Conservation (phyloP, 2,797 vertebrate species). For the Echiichthys vipera region DNA sequence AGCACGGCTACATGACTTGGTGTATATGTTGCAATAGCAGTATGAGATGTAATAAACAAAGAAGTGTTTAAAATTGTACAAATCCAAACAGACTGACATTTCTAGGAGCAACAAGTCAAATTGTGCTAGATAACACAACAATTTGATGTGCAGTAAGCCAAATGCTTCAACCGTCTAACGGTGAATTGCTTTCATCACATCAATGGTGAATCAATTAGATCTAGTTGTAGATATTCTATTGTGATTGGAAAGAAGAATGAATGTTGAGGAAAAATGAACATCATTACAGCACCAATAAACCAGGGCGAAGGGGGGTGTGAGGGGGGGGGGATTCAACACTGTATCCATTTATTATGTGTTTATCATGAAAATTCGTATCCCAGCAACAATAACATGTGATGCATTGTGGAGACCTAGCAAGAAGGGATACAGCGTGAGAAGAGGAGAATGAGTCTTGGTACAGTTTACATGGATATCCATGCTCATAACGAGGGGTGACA, state of each 20-base stretch:
- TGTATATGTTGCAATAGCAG: background rate
- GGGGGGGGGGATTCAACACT: background rate
- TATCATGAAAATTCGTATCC: background rate
- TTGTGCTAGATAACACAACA: background rate
- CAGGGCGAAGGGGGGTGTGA: background rate
- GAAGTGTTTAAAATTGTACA: background rate
- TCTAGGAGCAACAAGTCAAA: conserved; percentile 1
- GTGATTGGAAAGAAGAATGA: too few species aligned
- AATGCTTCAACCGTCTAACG: background rate
- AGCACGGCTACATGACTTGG: background rate
- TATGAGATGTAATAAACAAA: background rate
- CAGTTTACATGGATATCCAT: background rate
- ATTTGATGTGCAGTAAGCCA: background rate
- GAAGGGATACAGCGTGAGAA: background rate
- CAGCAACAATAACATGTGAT: background rate
- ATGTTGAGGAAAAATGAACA: background rate
- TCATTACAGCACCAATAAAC: background rate
- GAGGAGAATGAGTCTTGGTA: background rate
- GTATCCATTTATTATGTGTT: background rate
- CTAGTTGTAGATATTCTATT: background rate
- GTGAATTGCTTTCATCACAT: conserved; percentile 7
- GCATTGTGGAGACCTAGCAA: background rate
- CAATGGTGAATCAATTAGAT: background rate
- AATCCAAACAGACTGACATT: background rate
- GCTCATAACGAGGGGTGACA: background rate